Base-by-base conservation (phyloP, 2,113 vertebrate genomes). In the Chaetodon trifascialis region DNA sequence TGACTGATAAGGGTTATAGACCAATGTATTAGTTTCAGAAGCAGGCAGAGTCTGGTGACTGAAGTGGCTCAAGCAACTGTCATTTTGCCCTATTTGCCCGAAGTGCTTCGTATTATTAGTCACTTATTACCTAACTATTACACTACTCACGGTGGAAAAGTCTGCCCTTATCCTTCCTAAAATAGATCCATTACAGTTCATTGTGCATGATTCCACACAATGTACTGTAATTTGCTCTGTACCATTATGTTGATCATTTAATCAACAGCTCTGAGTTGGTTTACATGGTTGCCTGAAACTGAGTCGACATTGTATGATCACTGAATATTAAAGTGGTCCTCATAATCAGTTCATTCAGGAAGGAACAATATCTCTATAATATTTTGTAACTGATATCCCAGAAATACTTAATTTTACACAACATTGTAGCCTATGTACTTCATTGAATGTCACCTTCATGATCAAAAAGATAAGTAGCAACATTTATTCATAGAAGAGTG, bases 301-400 rank as follows among this genome's bases (percentile, higher is more conserved):
- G 38, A 63, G 12, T 36, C 19, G 2, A 25, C 71, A 15, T 17
- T 21, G 38, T 47, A 46, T 44, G 65, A 38, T 55, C 25, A 66
- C 52, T 55, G 21, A 66, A 23, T 12, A 15, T n/a, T 69, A 70
- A 70, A 46, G 30, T 66, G 54, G 44, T 16, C 52, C 55, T 58
- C 55, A 78, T 64, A 44, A 77, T 77, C 12, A 42, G 47, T 55
- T 68, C 51, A 77, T 74, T 69, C 30, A 30, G 30, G 30, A 30
- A 30, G 30, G 30, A 30, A 30, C 30, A 2, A 30, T 30, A 30
- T 30, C 30, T 30, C 30, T 30, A 30, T 30, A 30, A 30, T 30
- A 30, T 2, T 30, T 30, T 30, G 30, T 30, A 30, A 30, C 30
- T 30, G 30, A 30, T 30, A 30, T 30, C 2, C 30, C 30, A 30